Evolutionary conservation across 2,888 invertebrate species (phyloP).

Genomic region (Apamea anceps): DNA sequence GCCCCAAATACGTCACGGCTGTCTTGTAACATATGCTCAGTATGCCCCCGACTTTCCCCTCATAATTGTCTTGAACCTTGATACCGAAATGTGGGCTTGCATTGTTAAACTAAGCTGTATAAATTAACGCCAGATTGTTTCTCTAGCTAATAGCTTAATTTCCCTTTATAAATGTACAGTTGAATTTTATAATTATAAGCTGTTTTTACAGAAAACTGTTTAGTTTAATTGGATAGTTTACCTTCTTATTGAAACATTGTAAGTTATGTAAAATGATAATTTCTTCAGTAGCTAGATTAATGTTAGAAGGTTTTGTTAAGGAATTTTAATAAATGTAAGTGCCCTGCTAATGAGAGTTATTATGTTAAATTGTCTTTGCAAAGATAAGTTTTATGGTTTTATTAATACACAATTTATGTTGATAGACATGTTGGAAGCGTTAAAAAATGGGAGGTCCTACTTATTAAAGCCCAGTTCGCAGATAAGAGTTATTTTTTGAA

Average conservation of each 20-base stretch:
- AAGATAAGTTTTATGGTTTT: not conserved
- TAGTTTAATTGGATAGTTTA: conserved; percentile 56
- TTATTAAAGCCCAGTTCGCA: not conserved
- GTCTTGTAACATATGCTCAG: conserved; percentile 53
- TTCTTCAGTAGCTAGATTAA: conserved; percentile 30
- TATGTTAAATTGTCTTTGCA: not conserved
- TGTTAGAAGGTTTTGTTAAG: conserved; percentile 2
- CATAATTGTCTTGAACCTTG: conserved; percentile 62
- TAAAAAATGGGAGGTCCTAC: not conserved
- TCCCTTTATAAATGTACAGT: conserved; percentile 53
- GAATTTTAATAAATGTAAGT: conserved; percentile 16
- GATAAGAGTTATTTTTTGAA: not conserved
- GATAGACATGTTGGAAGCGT: not conserved
- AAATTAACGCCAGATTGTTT: conserved; percentile 68
- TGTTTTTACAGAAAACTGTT: conserved; percentile 39
- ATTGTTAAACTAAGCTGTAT: conserved; percentile 68
- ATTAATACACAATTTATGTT: not conserved
- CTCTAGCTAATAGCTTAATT: conserved; percentile 67
- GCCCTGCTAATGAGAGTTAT: not conserved
- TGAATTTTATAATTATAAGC: conserved; percentile 60
- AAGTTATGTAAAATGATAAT: conserved; percentile 22
- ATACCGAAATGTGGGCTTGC: conserved; percentile 65
- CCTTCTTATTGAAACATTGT: conserved; percentile 46
- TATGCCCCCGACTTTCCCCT: conserved; percentile 60
- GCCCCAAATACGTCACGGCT: conserved; percentile 44